phyloP scores from a whole-genome alignment of 2,888 invertebrate genomes.

The Branchellion lobata region DNA sequence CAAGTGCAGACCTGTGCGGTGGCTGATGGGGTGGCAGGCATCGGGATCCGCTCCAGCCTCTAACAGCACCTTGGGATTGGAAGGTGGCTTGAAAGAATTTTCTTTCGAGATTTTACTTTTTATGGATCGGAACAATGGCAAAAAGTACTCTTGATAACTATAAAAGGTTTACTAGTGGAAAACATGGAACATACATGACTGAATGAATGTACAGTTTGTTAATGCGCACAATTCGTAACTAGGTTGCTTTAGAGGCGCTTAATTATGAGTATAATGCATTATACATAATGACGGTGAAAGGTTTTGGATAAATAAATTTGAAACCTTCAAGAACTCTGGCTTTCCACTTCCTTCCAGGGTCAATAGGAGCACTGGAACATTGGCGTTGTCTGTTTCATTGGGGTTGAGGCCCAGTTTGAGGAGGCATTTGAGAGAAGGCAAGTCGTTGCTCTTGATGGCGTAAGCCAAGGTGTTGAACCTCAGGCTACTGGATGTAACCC shows the following conservation, averaged over 20 bases:
- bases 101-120: not conserved
- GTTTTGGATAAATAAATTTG: too few species aligned
- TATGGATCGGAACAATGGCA: too few species aligned
- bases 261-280: too few species aligned
- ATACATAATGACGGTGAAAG: too few species aligned
- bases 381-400: not conserved
- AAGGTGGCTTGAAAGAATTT: not conserved
- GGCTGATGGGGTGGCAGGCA: not conserved
- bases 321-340: constrained; percentile 20
- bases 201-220: too few species aligned
- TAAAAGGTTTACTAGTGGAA: too few species aligned
- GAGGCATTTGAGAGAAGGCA: not conserved
- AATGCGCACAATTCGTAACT: too few species aligned
- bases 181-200: too few species aligned
- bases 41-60: constrained; percentile 13
- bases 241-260: too few species aligned
- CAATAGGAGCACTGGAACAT: not conserved
- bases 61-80: too few species aligned
- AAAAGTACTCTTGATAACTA: too few species aligned
- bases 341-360: constrained; percentile 10
- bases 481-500: not conserved
- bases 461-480: not conserved
- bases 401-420: not conserved
- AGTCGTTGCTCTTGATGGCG: constrained; percentile 4
- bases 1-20: not conserved